phyloP scores from a whole-genome alignment of 2,797 vertebrate genomes.

The Sebastes vulpes region DNA sequence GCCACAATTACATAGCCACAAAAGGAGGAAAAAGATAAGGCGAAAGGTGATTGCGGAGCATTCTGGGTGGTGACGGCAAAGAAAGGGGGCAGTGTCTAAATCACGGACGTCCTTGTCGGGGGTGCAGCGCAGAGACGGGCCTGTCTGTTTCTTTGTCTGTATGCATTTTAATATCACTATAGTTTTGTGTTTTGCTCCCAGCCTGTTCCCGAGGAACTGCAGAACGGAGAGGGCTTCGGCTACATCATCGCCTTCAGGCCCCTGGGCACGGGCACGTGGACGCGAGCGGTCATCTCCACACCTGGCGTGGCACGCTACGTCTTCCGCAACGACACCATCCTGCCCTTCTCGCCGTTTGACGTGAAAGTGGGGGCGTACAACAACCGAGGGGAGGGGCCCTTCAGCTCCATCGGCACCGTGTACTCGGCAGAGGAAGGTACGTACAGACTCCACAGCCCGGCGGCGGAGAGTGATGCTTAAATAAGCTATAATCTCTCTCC shows the following conservation, averaged over 20 bases:
- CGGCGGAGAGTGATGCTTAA: constrained; percentile 28
- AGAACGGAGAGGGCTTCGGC: constrained; percentile 95
- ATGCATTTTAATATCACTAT: constrained; percentile 91
- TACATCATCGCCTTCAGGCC: constrained; percentile 95
- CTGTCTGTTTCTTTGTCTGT: constrained; percentile 81
- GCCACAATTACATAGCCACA: constrained; percentile 49
- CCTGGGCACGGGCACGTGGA: constrained; percentile 89
- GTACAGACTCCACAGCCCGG: neutral
- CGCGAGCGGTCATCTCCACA: constrained; percentile 91
- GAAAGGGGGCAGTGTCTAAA: constrained; percentile 7
- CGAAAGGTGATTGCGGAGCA: constrained; percentile 25
- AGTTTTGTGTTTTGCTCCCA: constrained; percentile 89
- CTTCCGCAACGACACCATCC: constrained; percentile 93
- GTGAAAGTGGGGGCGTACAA: constrained; percentile 96
- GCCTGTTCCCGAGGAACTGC: constrained; percentile 95
- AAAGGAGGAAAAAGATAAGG: constrained; percentile 42
- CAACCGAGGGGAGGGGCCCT: constrained; percentile 95
- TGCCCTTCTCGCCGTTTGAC: constrained; percentile 92
- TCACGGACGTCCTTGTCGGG: constrained; percentile 13
- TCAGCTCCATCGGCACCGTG: constrained; percentile 90
- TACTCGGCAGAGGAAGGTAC: constrained; percentile 96
- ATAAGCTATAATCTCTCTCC: constrained; percentile 51
- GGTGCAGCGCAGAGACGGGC: constrained; percentile 61
- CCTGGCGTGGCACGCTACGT: constrained; percentile 88
- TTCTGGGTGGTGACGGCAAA: constrained; percentile 12